phyloP scores from a whole-genome alignment of 1,140 invertebrate genomes.

The Drosophila rufa region DNA sequence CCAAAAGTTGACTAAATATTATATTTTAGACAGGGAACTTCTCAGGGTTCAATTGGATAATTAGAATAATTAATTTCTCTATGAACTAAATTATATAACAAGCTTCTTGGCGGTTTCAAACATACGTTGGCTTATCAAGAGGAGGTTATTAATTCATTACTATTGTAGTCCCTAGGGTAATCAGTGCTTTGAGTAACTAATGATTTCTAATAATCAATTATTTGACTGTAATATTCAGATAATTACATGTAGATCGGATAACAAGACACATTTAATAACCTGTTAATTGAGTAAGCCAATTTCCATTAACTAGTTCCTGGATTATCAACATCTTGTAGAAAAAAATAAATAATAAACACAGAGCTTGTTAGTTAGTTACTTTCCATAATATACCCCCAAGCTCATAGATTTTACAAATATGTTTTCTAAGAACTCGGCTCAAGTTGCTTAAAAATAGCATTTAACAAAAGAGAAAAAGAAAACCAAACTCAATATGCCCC shows the following conservation, averaged over 20 bases:
- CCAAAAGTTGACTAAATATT: too few relatives aligned
- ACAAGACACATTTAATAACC: too few relatives aligned
- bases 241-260: neutral
- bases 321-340: neutral
- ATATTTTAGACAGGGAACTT: too few relatives aligned
- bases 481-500: constrained; percentile 6
- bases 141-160: neutral
- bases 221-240: neutral
- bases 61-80: too few relatives aligned
- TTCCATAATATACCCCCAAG: neutral
- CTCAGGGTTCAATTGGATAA: too few relatives aligned
- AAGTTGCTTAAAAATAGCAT: constrained; percentile 7
- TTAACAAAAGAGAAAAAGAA: too few relatives aligned
- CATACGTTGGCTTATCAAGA: neutral
- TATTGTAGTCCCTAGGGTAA: neutral
- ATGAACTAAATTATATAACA: too few relatives aligned
- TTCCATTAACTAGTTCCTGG: too few relatives aligned
- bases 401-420: neutral
- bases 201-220: neutral
- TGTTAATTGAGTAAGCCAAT: neutral
- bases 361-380: too few relatives aligned
- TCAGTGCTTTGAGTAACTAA: neutral
- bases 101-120: neutral
- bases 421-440: neutral
- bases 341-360: neutral